Evolutionary conservation across 2,113 vertebrate species (phyloP), one percentile per base, ranked within the genome.

Genomic region (Apaloderma vittatum): DNA sequence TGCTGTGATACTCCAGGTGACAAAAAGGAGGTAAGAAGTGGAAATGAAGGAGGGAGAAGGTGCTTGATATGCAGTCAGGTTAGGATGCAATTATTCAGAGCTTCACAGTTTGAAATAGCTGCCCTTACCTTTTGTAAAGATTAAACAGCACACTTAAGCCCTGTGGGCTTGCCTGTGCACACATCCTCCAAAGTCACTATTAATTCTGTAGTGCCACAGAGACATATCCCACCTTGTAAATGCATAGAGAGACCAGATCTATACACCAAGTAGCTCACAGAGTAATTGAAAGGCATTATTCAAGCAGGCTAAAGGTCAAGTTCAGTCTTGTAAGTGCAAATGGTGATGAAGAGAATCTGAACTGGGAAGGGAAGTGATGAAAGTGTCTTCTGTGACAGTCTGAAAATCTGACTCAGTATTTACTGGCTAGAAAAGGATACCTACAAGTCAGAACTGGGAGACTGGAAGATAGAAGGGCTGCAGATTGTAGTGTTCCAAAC

Each of bases 131-230:
- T 95, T 75, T 94, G 59, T 70, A 91, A 91, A 91, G 86, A 81
- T 93, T 95, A 93, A 95, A 92, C 75, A 92, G 88, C 92, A 92
- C 92, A 67, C 76, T 86, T 92, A 84, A 92, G 65, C 86, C 79
- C 86, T 40, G 6, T 94, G 76, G 92, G 72, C 68, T 86, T 95
- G 76, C 46, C 82, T 94, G 32, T 24, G 13, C 75, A 73, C 82
- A 93, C 85, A 94, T 65, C 90, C 74, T 90, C 58, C 87, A 82
- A 95, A 96, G 74, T 80, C 88, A 84, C 74, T 88, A 36, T 93
- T 96, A 93, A 90, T 96, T 96, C 88, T 81, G 36, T 73, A 55
- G 79, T 45, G 66, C 46, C 75, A 62, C 4, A 9, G 90, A 88
- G 93, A 67, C 67, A 59, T 71, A 88, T 88, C 78, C 81, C 91